Conservation (phyloP, 2,113 vertebrate species). For the Thunnus maccoyii region DNA sequence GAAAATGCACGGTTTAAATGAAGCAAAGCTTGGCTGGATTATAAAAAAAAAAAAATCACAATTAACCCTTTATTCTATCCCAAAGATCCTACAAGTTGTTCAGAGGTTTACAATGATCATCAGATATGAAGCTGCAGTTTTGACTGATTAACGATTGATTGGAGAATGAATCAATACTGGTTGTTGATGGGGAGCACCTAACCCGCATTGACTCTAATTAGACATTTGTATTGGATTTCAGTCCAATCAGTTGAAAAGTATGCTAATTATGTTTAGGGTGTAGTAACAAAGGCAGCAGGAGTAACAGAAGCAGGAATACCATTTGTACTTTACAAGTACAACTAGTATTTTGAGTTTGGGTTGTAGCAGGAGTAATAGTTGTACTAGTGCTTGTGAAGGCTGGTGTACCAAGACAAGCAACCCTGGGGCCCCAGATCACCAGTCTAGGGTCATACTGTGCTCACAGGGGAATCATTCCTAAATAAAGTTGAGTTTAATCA, state of each 20-base stretch:
- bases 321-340: no score
- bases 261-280: conserved; percentile 36
- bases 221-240: conserved; percentile 32
- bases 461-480: no score
- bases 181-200: conserved; percentile 22
- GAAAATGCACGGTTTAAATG: conserved; percentile 6
- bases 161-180: conserved; percentile 22
- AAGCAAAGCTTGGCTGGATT: neutral
- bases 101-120: conserved; percentile 9
- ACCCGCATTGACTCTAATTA: conserved; percentile 40
- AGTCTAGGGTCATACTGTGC: no score
- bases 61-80: neutral
- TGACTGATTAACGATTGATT: conserved; percentile 34
- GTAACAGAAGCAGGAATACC: neutral
- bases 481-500: no score
- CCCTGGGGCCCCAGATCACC: no score
- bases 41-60: neutral
- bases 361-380: no score
- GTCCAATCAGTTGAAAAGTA: conserved; percentile 13
- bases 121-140: neutral
- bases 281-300: neutral
- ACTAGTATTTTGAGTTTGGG: no score
- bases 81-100: neutral
- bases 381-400: no score
- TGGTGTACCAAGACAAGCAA: no score